A percentile compares a stretch with the other conserved stretches of the same genome.
Conservation (phyloP, 1,140 invertebrate genomes). For the Aphidius ervi region DNA sequence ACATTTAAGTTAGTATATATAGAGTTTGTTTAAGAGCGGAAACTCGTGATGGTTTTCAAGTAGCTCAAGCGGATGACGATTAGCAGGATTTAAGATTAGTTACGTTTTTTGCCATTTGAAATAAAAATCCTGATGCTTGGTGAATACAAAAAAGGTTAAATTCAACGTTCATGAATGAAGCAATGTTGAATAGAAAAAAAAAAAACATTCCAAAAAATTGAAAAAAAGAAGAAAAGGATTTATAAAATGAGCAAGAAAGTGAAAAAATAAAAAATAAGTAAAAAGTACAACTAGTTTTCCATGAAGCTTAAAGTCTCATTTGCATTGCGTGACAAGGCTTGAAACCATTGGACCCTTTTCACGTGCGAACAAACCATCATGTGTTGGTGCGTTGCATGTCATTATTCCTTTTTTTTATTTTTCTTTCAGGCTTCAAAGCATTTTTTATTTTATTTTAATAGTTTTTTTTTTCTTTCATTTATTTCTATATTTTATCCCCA, state of each 20-base stretch:
- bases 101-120: neutral
- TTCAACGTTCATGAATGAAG: neutral
- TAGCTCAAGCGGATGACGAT: constrained; percentile 21
- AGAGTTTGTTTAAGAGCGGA: constrained; percentile 5
- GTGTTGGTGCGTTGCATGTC: constrained; percentile 24
- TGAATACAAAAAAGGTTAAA: constrained; percentile 3
- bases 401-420: constrained; percentile 13
- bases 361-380: constrained; percentile 5
- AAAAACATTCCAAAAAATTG: constrained; percentile 1
- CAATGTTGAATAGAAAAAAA: constrained; percentile 1
- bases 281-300: neutral
- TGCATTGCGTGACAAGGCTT: constrained; percentile 27
- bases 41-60: constrained; percentile 13
- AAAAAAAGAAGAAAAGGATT: neutral
- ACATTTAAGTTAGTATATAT: no score
- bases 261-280: constrained; percentile 6
- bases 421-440: neutral
- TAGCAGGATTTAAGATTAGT: constrained; percentile 22
- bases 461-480: constrained; percentile 6
- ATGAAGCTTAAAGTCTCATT: constrained; percentile 18
- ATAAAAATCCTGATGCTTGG: constrained; percentile 13
- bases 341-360: constrained; percentile 7
- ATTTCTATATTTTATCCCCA: neutral
- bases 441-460: constrained; percentile 10
- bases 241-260: neutral